Base-by-base conservation (phyloP, 1,140 invertebrate species). In the Drosophila jambulina region DNA sequence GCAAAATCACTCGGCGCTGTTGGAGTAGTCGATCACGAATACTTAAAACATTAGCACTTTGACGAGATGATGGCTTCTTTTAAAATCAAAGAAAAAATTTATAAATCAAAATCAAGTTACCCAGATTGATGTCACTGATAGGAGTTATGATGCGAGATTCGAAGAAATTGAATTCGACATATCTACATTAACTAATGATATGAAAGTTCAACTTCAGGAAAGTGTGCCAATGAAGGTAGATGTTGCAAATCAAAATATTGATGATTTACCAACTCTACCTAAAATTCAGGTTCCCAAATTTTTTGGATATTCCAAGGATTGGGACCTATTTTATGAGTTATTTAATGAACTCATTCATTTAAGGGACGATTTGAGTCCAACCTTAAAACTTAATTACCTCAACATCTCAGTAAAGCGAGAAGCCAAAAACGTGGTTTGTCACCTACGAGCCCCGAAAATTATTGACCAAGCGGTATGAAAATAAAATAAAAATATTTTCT, bases 391-490 rank as follows among this genome's bases (percentile, higher is more conserved):
- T 21, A 42, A 43, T 5, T 27, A 27, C 27, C 10, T 58, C 0
- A 42, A 58, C 15, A 58, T 19, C n/a, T 32, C 10, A 6, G 17
- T 54, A 23, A 40, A 40, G 23, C 42, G 27, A 49, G 10, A 34
- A 53, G 17, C 49, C 8, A 53, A n/a, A n/a, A 34, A 53, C n/a
- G 49, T 32, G 4, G 10, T 53, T 32, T 34, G 13, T 48, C 45
- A 21, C 2, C 23, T 43, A 5, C 8, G 34, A n/a, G n/a, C n/a
- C 17, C 27, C 43, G 27, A 13, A 12, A 58, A 40, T 32, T 65
- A 9, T 59, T 58, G 21, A 58, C 38, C 43, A 65, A 65, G 53
- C 53, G 53, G 19, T 65, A 45, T 21, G 38, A 64, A 64, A 57
- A 65, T 25, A 58, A 58, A 12, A 9, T 34, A 8, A 40, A 51